Evolutionary conservation across 2,113 vertebrate species (phyloP), one percentile per base, ranked within the genome.

Genomic region (Microcebus ravelobensis): DNA sequence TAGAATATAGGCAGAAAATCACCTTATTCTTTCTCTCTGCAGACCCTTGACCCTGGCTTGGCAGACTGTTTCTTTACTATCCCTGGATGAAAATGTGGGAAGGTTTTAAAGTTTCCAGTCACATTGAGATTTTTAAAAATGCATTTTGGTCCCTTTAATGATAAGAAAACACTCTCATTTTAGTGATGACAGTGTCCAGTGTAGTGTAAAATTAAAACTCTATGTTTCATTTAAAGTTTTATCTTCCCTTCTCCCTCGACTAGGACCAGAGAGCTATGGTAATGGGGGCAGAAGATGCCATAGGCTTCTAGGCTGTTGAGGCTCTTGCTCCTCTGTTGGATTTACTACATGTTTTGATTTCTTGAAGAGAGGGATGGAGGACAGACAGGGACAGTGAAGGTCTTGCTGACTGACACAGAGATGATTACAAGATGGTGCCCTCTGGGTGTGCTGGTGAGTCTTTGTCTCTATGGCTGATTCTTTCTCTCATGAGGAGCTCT

Each of bases 51-150:
- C 20, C 29, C 6, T 81, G 21, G 18, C 11, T 83, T 48, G 36
- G 36, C n/a, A 21, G 25, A 29, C 42, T 76, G 36, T 73, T 86
- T 86, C 18, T 57, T 55, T 92, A 17, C 39, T 27, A 55, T 94
- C 3, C 14, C 65, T 67, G 25, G 52, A 57, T 67, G 73, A 90
- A 89, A 95, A 63, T 11, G 15, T 68, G 57, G 59, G 48, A 21
- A 76, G 23, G 48, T 86, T 93, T 90, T 86, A 21, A 88, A 52
- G 20, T 74, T 95, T 95, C 39, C 31, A 77, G 65, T 74, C 74
- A 91, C 55, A 65, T 23, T 2, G 63, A 25, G 61, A 48, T 59
- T 65, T 96, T 80, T 31, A 0, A 52, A 94, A 88, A 76, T 50
- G 9, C 17, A 61, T 90, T 61, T 85, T 95, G 27, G 23, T 74